Conservation (phyloP, 2,888 invertebrate species). For the Heliconius cydno region DNA sequence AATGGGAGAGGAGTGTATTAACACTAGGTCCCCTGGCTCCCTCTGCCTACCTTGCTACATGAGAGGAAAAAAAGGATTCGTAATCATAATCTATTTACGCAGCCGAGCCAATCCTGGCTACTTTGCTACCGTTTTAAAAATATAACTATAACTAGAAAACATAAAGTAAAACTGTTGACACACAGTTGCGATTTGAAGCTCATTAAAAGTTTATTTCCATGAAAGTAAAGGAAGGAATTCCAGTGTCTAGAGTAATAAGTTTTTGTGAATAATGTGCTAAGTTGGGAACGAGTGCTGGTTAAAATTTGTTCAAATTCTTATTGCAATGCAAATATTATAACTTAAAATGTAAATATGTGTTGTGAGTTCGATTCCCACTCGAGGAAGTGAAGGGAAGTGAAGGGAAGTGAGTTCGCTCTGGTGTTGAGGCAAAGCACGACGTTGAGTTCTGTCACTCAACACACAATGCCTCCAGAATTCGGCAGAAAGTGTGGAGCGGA, state of each 20-base stretch:
- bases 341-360: not conserved
- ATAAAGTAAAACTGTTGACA: slow-evolving; percentile 35
- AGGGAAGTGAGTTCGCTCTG: too few species aligned
- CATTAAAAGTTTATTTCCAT: slow-evolving; percentile 52
- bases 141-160: slow-evolving; percentile 8
- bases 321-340: not conserved
- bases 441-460: too few species aligned
- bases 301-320: slow-evolving; percentile 41
- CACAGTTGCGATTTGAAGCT: slow-evolving; percentile 44
- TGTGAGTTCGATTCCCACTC: too few species aligned
- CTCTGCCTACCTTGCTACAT: not conserved
- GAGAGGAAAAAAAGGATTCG: too few species aligned
- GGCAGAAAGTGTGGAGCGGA: too few species aligned
- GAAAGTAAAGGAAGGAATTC: slow-evolving; percentile 51
- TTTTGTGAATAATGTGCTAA: slow-evolving; percentile 53
- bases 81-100: too few species aligned
- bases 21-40: not conserved
- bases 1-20: not conserved
- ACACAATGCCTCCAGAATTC: too few species aligned
- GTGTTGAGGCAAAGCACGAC: too few species aligned
- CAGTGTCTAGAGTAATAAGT: slow-evolving; percentile 51
- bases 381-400: too few species aligned
- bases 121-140: not conserved
- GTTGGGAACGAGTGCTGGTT: slow-evolving; percentile 44
- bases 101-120: not conserved